Percentiles rank a stretch among this genome's conserved stretches.
These are phyloP conservation scores for Lagopus leucura DNA, from an alignment of 2,113 vertebrate genomes.

Conservation along the genomic window DNA sequence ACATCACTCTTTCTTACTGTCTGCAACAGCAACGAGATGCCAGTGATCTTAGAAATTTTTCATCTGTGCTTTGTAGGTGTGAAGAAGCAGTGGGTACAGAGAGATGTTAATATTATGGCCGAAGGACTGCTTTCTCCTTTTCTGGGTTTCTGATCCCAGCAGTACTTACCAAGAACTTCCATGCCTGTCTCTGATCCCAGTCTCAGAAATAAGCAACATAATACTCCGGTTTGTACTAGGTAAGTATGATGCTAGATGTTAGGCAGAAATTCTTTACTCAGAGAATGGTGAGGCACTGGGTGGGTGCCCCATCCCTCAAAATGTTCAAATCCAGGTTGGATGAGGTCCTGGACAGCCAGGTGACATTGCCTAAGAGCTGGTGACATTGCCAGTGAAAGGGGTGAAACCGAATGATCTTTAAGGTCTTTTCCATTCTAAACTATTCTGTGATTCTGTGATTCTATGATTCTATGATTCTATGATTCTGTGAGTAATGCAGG, in stretches of 20 bases:
- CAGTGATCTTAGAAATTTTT: not conserved
- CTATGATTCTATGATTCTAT: too few relatives aligned
- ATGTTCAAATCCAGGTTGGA: too few relatives aligned
- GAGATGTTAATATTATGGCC: not conserved
- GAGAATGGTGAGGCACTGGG: too few relatives aligned
- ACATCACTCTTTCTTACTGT: conserved; percentile 23
- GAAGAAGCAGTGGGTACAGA: not conserved
- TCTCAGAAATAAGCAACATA: not conserved
- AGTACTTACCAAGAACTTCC: not conserved
- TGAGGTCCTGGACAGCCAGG: too few relatives aligned
- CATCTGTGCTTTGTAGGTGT: not conserved
- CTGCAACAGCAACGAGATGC: not conserved
- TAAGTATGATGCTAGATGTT: not conserved
- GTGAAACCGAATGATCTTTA: too few relatives aligned
- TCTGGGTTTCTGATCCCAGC: not conserved
- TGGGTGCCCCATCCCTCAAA: too few relatives aligned
- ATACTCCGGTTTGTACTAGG: not conserved
- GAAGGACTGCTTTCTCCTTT: not conserved
- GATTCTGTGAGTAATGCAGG: not conserved
- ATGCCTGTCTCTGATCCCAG: not conserved
- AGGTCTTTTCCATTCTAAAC: too few relatives aligned
- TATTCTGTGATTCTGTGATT: too few relatives aligned
- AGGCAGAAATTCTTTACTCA: too few relatives aligned
- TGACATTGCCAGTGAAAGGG: too few relatives aligned
- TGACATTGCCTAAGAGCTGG: too few relatives aligned